Conservation (phyloP, 2,113 vertebrate species). For the Rhinoderma darwinii region DNA sequence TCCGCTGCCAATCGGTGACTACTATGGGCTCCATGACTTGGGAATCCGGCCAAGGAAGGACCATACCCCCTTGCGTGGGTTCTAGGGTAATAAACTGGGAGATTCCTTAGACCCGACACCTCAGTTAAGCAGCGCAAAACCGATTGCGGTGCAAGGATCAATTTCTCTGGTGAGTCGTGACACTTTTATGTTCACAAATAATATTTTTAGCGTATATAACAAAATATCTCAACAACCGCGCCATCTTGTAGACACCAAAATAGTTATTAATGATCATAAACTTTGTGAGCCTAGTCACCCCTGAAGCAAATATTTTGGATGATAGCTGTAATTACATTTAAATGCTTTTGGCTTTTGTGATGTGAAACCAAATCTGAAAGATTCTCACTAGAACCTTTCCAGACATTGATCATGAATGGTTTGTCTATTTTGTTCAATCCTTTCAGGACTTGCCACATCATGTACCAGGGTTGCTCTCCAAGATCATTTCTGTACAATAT, state of each 20-base stretch:
- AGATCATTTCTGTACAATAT: background rate
- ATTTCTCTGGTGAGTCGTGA: no score
- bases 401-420: constrained; percentile 13
- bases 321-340: constrained; percentile 54
- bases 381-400: constrained; percentile 32
- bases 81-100: no score
- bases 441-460: constrained; percentile 31
- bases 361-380: constrained; percentile 42
- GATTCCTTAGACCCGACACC: no score
- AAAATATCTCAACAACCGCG: background rate
- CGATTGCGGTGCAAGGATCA: no score
- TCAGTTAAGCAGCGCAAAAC: no score
- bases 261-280: constrained; percentile 35
- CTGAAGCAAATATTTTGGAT: constrained; percentile 43
- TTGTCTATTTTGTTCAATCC: constrained; percentile 14
- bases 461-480: background rate
- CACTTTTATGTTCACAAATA: no score
- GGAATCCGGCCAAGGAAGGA: no score
- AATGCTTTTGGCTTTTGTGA: constrained; percentile 49
- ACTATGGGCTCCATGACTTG: no score
- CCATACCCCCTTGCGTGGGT: no score
- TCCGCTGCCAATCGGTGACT: no score
- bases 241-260: background rate
- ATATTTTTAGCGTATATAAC: background rate
- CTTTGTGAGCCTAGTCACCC: constrained; percentile 44